Evolutionary conservation across 2,797 vertebrate species (phyloP).

Genomic region (Spatula versicolor): DNA sequence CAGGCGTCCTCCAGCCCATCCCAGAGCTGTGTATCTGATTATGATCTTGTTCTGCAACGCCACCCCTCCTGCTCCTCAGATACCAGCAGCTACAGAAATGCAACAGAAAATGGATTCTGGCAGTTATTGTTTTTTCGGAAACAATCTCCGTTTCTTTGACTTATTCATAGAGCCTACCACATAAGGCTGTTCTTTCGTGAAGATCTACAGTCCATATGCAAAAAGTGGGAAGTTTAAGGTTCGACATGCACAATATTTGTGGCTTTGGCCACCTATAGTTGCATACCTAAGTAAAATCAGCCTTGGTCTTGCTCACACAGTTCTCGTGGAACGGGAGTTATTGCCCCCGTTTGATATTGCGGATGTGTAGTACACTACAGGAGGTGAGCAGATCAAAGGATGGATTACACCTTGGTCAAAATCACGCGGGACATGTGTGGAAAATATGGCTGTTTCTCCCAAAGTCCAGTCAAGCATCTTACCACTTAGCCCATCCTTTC

Average conservation of each 20-base stretch:
- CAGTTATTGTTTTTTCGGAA: not conserved
- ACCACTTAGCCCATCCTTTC: not conserved
- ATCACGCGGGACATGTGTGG: not conserved
- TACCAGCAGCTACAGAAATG: not conserved
- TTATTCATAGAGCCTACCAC: not conserved
- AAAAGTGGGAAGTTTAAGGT: not conserved
- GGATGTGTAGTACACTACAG: not conserved
- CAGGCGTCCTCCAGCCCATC: not conserved
- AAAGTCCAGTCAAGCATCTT: not conserved
- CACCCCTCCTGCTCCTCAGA: not conserved
- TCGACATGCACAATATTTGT: not conserved
- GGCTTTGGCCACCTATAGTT: not conserved
- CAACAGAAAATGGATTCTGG: not conserved
- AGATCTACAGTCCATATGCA: not conserved
- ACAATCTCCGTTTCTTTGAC: not conserved
- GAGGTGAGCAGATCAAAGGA: not conserved
- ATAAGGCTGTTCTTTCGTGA: not conserved
- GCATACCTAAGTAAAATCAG: not conserved
- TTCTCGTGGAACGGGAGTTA: not conserved
- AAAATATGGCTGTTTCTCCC: not conserved
- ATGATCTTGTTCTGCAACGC: not conserved
- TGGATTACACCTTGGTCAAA: not conserved
- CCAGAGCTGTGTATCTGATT: not conserved
- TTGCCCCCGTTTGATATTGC: not conserved
- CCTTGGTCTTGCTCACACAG: not conserved